Percentiles rank a stretch among this genome's conserved stretches.
Conservation (phyloP, 2,797 vertebrate genomes). For the Brotula barbata region DNA sequence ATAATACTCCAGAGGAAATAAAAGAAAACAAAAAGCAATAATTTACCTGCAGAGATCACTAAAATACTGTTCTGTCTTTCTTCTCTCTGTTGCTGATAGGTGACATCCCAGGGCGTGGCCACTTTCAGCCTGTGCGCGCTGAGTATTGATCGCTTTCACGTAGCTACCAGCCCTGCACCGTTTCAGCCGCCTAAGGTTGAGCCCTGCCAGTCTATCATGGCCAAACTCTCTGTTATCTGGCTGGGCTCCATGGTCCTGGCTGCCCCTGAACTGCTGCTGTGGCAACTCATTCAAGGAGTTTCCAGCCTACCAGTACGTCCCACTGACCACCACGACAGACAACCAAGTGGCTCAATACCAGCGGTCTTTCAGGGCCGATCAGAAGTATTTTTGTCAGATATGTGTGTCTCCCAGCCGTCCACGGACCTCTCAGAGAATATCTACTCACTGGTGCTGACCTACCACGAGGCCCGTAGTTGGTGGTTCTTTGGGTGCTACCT, state of each 20-base stretch:
- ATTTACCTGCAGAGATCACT: too few species aligned
- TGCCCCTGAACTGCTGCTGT: conserved; percentile 88
- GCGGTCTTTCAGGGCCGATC: conserved; percentile 30
- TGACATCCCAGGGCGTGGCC: conserved; percentile 90
- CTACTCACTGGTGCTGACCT: conserved; percentile 91
- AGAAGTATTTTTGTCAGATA: conserved; percentile 68
- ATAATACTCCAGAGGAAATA: too few species aligned
- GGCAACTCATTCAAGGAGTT: conserved; percentile 84
- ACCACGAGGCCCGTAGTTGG: conserved; percentile 93
- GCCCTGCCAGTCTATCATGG: conserved; percentile 89
- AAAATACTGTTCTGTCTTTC: too few species aligned
- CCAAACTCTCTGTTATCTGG: conserved; percentile 94
- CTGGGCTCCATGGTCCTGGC: conserved; percentile 90
- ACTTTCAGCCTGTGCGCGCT: conserved; percentile 96
- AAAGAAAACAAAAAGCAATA: too few species aligned
- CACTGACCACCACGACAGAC: conserved; percentile 33
- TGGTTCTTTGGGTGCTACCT: conserved; percentile 96
- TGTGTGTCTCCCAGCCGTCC: conserved; percentile 85
- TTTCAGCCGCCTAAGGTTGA: conserved; percentile 80
- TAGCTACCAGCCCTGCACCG: conserved; percentile 82
- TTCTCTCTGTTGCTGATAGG: conserved; percentile 70
- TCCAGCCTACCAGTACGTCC: conserved; percentile 36
- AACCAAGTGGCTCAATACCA: conserved; percentile 37
- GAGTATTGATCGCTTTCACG: conserved; percentile 93
- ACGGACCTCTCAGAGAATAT: conserved; percentile 82